A percentile compares a stretch with the other conserved stretches of the same genome.
phyloP scores from a whole-genome alignment of 2,888 invertebrate genomes.

The Mythimna lalbum region DNA sequence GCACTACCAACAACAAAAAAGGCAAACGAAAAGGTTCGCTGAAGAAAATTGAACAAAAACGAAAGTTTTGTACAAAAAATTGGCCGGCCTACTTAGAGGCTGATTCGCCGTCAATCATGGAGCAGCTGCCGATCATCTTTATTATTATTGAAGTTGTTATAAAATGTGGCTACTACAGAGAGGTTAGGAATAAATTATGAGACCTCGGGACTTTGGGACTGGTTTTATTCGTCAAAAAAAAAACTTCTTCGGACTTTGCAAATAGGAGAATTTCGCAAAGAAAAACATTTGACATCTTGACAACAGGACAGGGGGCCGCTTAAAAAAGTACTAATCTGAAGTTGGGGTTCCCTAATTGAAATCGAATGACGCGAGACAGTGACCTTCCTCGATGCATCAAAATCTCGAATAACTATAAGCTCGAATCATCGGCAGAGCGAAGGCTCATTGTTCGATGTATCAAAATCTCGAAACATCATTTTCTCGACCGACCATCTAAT shows the following conservation, averaged over 20 bases:
- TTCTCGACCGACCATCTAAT: too few species aligned
- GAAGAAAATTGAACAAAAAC: background rate
- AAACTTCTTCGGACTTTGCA: background rate
- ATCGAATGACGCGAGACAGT: too few species aligned
- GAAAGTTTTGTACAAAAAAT: background rate
- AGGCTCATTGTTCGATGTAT: too few species aligned
- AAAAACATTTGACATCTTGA: background rate
- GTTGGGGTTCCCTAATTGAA: too few species aligned
- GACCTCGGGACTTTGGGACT: background rate
- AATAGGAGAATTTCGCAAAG: background rate
- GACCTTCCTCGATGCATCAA: too few species aligned
- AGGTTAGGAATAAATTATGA: background rate
- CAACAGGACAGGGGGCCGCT: background rate
- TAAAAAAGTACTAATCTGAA: background rate
- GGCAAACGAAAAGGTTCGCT: background rate
- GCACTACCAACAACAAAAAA: too few species aligned
- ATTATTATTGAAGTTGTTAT: conserved; percentile 2
- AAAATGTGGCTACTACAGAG: background rate
- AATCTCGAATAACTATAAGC: too few species aligned
- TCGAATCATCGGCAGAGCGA: too few species aligned
- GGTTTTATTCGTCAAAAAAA: background rate
- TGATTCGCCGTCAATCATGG: background rate
- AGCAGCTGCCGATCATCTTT: background rate
- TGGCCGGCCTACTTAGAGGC: background rate
- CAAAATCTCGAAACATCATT: too few species aligned